Evolutionary conservation across 1,140 invertebrate species (phyloP).

Genomic region (Hycleus phaleratus): DNA sequence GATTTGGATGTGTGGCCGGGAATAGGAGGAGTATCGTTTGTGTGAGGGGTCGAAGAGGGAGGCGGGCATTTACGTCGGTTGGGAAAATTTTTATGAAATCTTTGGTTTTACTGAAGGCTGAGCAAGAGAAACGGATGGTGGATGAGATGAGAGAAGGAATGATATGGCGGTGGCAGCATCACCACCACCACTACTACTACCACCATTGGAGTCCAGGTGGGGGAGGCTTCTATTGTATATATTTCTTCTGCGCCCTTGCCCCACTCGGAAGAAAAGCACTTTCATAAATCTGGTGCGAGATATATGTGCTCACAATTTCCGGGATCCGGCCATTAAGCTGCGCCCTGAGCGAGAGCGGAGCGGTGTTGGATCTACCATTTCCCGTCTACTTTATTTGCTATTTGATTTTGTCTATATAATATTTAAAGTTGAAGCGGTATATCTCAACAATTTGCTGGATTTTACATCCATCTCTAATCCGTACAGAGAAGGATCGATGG

Average conservation of each 20-base stretch:
- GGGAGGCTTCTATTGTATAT: slow-evolving; percentile 26
- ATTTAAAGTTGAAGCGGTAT: slow-evolving; percentile 19
- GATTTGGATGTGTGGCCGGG: no score
- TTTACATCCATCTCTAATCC: not conserved
- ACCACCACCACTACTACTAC: no score
- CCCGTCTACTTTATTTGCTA: slow-evolving; percentile 36
- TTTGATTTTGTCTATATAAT: slow-evolving; percentile 37
- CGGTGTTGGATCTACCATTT: slow-evolving; percentile 33
- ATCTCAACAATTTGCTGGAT: slow-evolving; percentile 6
- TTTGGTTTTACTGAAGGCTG: not conserved
- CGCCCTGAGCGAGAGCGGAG: slow-evolving; percentile 32
- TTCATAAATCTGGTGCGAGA: slow-evolving; percentile 79
- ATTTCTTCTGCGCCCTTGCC: slow-evolving; percentile 28
- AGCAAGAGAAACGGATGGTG: not conserved
- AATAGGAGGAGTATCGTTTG: no score
- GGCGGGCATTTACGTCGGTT: no score
- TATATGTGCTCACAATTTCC: slow-evolving; percentile 82
- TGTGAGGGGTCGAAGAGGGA: no score
- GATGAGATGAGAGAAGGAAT: slow-evolving; percentile 7
- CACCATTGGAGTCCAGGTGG: slow-evolving; percentile 4
- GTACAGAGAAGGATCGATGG: not conserved
- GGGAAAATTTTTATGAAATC: slow-evolving; percentile 2
- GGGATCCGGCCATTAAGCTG: slow-evolving; percentile 75
- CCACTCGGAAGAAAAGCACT: slow-evolving; percentile 51
- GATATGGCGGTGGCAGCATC: not conserved